Base-by-base conservation (phyloP, 1,140 invertebrate species). In the Pseudomyrmex pallidus region DNA sequence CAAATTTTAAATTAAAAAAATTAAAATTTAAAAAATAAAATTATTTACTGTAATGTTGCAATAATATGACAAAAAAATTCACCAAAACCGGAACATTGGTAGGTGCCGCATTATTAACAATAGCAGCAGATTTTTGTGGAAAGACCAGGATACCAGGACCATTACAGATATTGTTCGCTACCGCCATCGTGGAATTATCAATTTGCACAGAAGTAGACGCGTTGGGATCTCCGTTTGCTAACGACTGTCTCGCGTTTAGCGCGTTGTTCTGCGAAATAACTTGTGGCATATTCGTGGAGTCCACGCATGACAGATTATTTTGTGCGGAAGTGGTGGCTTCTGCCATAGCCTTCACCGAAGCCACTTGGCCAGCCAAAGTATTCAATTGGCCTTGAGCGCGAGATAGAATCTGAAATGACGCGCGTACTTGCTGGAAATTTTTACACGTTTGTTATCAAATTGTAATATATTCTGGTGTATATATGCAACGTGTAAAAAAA, bases 71-170 rank as follows among this genome's bases (percentile, higher is more conserved):
- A 52, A 52, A 13, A n/a, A 64, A 50, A n/a, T 89, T 91, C 90
- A 95, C 95, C 92, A 96, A 91, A 72, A 96, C 95, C 67, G 95
- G 94, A 89, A 95, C 95, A 90, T 93, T 95, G 22, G 94, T 93
- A 66, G 94, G 91, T 56, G 94, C 91, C 78, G 93, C 91, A 84
- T 94, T 93, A 73, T 92, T 93, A 64, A 90, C 68, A 61, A 89
- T 73, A 68, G 85, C 87, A 2, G 90, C 64, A 12, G 93, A 82
- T 52, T 95, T 94, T 84, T 95, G 95, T 82, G 95, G 95, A 89
- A 95, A 95, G 63, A 95, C 94, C 57, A 95, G 83, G 44, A 95
- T 95, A 76, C 95, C 93, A 4, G 95, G 93, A 12, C 95, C 95
- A 35, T 95, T 95, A 80, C 94, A 95, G 5, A 95, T 88, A 66